Base-by-base conservation (phyloP, 2,888 invertebrate genomes). In the Drosophila borborema region DNA sequence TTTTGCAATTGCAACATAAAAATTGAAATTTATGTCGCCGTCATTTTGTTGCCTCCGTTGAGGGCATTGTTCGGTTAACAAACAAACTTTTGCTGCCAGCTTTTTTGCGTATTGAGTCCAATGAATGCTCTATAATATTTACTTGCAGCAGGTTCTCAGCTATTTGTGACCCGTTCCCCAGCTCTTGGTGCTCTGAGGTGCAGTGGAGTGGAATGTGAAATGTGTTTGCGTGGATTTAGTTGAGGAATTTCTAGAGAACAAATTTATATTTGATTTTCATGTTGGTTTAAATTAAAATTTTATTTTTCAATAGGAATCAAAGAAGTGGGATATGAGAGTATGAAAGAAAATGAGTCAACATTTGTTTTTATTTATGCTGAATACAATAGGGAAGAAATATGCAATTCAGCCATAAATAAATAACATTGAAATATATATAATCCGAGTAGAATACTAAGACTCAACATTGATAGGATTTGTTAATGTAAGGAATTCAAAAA, bases 1-100 rank as follows among this genome's bases (percentile, higher is more conserved):
- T 77, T 77, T 77, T 77, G 81, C 85, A 80, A 66, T 73, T 77
- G 84, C 86, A 77, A 76, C 82, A 84, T 75, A 73, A 86, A 86
- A 87, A 86, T 84, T 76, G 75, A 89, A 87, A 89, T 87, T 90
- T 87, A 87, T 89, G 90, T 85, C 82, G 86, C 71, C 62, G 76
- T 69, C 70, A 67, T 64, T 68, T 51, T 54, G 66, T 46, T 46
- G 65, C 48, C 58, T 40, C 49, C 41, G 62, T 72, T 79, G 85
- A 72, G 77, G 45, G 63, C 77, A 70, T 86, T 75, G 83, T 84
- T 69, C 81, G 84, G 69, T 34, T 38, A 60, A 62, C 74, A 70
- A 64, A 61, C 64, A 71, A 65, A 74, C 51, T 51, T 56, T 34
- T 55, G 55, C 49, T 75, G 74, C 38, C 69, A 61, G 60, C 63